Percentiles rank a stretch among this genome's conserved stretches.
phyloP scores from a whole-genome alignment of 1,140 invertebrate genomes.

The Macrotrachela quadricornifera region DNA sequence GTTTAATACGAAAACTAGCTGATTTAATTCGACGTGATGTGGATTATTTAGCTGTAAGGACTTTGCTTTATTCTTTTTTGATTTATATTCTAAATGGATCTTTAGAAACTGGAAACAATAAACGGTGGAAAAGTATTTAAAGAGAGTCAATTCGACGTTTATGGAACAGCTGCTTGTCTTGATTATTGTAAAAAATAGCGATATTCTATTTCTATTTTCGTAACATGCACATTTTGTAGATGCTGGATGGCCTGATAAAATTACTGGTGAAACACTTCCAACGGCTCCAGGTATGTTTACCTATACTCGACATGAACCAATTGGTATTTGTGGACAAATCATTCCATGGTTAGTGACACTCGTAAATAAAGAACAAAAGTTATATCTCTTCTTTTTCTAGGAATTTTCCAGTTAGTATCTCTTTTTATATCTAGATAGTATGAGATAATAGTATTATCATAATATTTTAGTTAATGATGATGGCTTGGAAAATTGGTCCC shows the following conservation, averaged over 20 bases:
- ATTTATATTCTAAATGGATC: not conserved
- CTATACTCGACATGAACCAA: constrained; percentile 80
- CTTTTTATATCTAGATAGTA: too few relatives aligned
- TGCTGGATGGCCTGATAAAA: constrained; percentile 75
- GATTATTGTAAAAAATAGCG: not conserved
- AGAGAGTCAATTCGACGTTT: constrained; percentile 21
- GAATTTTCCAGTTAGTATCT: too few relatives aligned
- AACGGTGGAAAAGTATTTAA: constrained; percentile 67
- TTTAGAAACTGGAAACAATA: constrained; percentile 52
- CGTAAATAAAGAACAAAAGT: constrained; percentile 18
- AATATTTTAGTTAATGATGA: constrained; percentile 47
- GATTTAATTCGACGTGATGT: constrained; percentile 50
- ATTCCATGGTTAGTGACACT: constrained; percentile 58
- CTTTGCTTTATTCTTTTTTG: not conserved
- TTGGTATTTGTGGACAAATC: constrained; percentile 89
- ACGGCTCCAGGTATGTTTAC: constrained; percentile 59
- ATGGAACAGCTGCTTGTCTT: constrained; percentile 14
- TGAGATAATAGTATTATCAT: too few relatives aligned
- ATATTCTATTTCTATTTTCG: too few relatives aligned
- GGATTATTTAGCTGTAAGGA: constrained; percentile 41
- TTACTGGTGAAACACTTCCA: constrained; percentile 65
- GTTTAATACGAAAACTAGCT: constrained; percentile 47
- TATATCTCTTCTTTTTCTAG: too few relatives aligned
- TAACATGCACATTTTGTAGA: constrained; percentile 17
- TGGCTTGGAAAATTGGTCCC: constrained; percentile 79